phyloP scores from a whole-genome alignment of 2,113 vertebrate species.

The Chinchilla lanigera region DNA sequence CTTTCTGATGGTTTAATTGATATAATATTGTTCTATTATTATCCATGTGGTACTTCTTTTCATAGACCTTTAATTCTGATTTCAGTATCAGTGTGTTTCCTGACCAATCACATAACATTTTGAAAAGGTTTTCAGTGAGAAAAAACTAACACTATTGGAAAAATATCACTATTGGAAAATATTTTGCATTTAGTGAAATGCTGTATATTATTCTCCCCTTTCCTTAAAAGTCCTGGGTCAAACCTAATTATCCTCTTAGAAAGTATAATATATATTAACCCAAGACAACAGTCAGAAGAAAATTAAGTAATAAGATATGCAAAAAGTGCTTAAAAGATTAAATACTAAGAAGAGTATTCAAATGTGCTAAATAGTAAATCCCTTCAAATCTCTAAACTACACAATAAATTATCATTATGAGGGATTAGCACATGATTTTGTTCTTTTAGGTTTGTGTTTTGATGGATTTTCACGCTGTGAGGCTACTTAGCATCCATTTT shows the following conservation, averaged over 20 bases:
- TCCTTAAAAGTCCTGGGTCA: not conserved
- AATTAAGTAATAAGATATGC: not conserved
- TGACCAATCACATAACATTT: not conserved
- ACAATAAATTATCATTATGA: not conserved
- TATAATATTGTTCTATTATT: not conserved
- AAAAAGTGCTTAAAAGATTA: not conserved
- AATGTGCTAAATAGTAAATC: slow-evolving; percentile 8
- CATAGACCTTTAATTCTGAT: not conserved
- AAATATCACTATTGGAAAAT: not conserved
- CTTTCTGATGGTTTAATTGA: not conserved
- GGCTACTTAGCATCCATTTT: not conserved
- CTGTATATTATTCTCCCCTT: not conserved
- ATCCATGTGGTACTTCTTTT: not conserved
- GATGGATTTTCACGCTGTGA: not conserved
- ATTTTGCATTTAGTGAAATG: not conserved
- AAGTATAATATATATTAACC: not conserved
- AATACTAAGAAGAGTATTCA: not conserved
- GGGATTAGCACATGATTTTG: not conserved
- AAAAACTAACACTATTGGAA: not conserved
- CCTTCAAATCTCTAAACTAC: not conserved
- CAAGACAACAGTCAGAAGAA: not conserved
- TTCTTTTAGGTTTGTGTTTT: not conserved
- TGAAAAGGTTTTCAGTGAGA: not conserved
- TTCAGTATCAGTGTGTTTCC: not conserved
- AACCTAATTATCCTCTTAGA: not conserved